Evolutionary conservation across 2,888 invertebrate species (phyloP), one percentile per base, ranked within the genome.

Genomic region (Drosophila meridiana): DNA sequence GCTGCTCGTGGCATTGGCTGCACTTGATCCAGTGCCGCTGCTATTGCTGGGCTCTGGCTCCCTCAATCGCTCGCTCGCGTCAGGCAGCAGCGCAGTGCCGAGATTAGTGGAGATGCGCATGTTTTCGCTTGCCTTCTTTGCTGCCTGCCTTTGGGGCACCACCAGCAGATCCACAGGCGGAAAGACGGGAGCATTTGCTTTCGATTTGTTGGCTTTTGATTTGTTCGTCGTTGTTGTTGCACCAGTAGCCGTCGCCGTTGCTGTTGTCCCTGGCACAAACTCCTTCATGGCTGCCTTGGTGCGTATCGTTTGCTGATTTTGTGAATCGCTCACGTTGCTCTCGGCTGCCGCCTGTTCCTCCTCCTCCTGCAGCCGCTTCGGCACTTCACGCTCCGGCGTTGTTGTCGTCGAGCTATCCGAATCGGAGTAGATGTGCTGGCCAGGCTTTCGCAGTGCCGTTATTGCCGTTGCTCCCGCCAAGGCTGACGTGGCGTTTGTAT

Each of bases 81-180:
- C 87, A 0, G 87, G 84, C 60, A 84, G 66, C 30, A 71, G 30
- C 6, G 70, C 53, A 9, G 84, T 67, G 9, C 78, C 82, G 34
- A 93, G 93, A 80, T 95, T 96, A 55, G 95, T 96, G 28, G 95
- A 95, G 71, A 80, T 78, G 14, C 95, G 96, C 95, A 98, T 96
- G 90, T 97, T 97, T 93, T 98, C 97, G 1, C 97, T 96, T 1
- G 98, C 98, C 91, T 97, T 98, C 92, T 97, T 98, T 34, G 98
- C 98, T 36, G 98, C 98, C 93, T 97, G 97, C 61, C 98, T 94
- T 91, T 98, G 98, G 2, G 98, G 98, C 48, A 98, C 98, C 78
- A 98, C 97, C 47, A 93, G 71, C 60, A 97, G 94, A 93, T 97
- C 97, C 8, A 56, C 80, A 2, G 97, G 95, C n/a, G 96, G 95